phyloP scores from a whole-genome alignment of 2,113 vertebrate genomes.

The Daphoenositta chrysoptera region DNA sequence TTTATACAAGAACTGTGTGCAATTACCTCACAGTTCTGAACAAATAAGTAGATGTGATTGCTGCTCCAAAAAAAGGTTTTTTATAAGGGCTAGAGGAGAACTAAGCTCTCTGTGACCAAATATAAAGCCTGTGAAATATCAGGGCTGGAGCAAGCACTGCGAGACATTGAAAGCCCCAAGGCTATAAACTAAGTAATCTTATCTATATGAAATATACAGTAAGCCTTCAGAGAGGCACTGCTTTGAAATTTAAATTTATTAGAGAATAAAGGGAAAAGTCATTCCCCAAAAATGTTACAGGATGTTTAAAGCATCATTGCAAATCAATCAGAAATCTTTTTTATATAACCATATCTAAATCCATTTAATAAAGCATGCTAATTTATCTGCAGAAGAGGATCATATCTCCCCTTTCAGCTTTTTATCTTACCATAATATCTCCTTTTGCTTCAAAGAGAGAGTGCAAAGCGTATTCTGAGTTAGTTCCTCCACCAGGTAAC shows the following conservation, averaged over 20 bases:
- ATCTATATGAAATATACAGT: constrained; percentile 60
- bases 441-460: constrained; percentile 86
- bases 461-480: constrained; percentile 86
- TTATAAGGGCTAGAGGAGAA: background rate
- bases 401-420: background rate
- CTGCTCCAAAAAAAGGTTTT: background rate
- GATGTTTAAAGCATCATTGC: constrained; percentile 17
- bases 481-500: constrained; percentile 86
- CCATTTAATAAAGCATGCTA: constrained; percentile 53
- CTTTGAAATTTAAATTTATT: constrained; percentile 65
- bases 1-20: constrained; percentile 21
- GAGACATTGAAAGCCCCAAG: constrained; percentile 42
- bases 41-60: constrained; percentile 14
- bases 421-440: constrained; percentile 83
- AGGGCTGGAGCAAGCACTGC: constrained; percentile 16
- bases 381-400: constrained; percentile 45
- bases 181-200: constrained; percentile 59
- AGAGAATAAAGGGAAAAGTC: constrained; percentile 40
- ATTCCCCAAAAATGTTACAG: constrained; percentile 40
- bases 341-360: constrained; percentile 54
- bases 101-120: constrained; percentile 30
- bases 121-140: constrained; percentile 29
- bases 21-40: constrained; percentile 19
- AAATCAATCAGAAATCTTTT: constrained; percentile 51
- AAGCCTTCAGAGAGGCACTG: constrained; percentile 32